Base-by-base conservation (phyloP, 2,888 invertebrate species). In the Linnaemya tessellans region DNA sequence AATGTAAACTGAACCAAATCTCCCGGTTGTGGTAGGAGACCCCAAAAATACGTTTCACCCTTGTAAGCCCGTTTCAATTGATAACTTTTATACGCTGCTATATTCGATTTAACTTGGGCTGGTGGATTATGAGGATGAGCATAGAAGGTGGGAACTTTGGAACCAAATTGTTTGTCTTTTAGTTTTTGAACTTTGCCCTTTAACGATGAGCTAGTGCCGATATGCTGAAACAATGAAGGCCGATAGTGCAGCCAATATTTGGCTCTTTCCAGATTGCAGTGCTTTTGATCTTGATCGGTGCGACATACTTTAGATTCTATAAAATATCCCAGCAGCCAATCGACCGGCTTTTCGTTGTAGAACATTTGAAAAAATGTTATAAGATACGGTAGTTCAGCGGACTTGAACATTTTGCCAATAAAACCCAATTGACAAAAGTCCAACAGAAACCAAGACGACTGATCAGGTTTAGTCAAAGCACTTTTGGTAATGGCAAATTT, bases 131-230 rank as follows among this genome's bases (percentile, higher is more conserved):
- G 93, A 9, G 88, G 87, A 90, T 97, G 97, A 0, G 97, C 95
- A 90, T 95, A 96, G 92, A 95, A 97, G 46, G 96, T 93, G 10
- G 95, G 95, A 60, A 96, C 94, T 90, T 96, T 96, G 65, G 87
- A 89, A 22, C 97, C 98, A 92, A 97, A 98, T 90, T 97, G 96
- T 88, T 96, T 95, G 91, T 98, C 98, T 97, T 98, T 98, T 0
- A 99, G 93, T 93, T 97, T 98, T 91, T 99, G 99, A 74, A 98
- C 97, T 94, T 99, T 99, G 80, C 99, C 99, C 92, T 96, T 97
- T 0, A 99, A 94, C 0, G 99, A 99, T 0, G 99, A 99, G 90
- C 97, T 97, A 22, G 97, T 95, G 3, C 99, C 99, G 84, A 98
- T 97, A 90, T 99, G 99, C 93, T 98, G 98, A 91, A 99, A 99